Percentiles rank a stretch among this genome's conserved stretches.
Conservation (phyloP, 2,888 invertebrate species). For the Pyralis farinalis region DNA sequence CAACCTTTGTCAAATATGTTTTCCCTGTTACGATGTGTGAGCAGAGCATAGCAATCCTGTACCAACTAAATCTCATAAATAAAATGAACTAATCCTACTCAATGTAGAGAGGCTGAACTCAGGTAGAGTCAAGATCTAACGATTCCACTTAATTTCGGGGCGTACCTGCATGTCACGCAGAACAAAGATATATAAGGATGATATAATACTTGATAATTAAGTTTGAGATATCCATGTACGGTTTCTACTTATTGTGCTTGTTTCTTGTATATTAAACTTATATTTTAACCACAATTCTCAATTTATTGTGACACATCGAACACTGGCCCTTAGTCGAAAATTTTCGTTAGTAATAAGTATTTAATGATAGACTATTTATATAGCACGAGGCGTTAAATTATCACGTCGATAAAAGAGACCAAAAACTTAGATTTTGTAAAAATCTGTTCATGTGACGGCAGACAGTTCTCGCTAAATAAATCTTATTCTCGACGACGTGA, state of each 20-base stretch:
- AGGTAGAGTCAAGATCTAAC: too few species aligned
- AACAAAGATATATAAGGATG: too few species aligned
- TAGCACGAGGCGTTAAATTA: conserved; percentile 25
- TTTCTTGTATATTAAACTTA: conserved; percentile 38
- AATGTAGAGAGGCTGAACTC: too few species aligned
- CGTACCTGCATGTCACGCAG: too few species aligned
- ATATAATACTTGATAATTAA: background rate
- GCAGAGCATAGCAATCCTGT: too few species aligned
- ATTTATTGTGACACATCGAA: conserved; percentile 61
- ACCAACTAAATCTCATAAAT: too few species aligned
- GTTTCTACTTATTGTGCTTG: conserved; percentile 39
- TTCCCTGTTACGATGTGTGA: too few species aligned
- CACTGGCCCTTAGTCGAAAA: conserved; percentile 71
- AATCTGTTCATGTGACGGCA: background rate
- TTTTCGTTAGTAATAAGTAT: conserved; percentile 73
- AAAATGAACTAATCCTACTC: too few species aligned
- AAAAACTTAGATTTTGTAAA: background rate
- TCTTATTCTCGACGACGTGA: conserved; percentile 12
- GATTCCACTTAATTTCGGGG: too few species aligned
- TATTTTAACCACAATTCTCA: conserved; percentile 28
- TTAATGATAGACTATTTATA: conserved; percentile 54
- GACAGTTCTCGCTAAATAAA: too few species aligned
- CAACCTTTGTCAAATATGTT: too few species aligned
- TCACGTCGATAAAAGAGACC: background rate
- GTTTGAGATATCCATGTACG: conserved; percentile 13